Evolutionary conservation across 2,113 vertebrate species (phyloP).

Genomic region (Pipra filicauda): DNA sequence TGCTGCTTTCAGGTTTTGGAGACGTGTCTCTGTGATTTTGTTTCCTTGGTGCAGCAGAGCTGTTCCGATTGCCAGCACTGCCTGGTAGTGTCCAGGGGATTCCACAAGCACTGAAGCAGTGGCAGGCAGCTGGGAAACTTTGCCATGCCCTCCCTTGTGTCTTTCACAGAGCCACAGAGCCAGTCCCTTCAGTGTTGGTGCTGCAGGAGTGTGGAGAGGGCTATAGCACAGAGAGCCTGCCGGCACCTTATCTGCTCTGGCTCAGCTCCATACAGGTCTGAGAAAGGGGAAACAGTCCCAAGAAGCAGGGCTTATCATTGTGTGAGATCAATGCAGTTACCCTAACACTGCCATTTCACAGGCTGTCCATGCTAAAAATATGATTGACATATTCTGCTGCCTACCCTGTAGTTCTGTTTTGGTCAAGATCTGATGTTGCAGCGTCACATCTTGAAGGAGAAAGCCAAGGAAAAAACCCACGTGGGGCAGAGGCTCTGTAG

Average conservation of each 20-base stretch:
- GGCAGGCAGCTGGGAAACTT: not conserved
- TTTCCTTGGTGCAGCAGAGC: not conserved
- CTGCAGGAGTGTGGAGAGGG: rapidly evolving
- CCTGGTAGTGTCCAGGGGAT: rapidly evolving
- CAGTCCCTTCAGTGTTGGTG: not conserved
- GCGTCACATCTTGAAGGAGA: not conserved
- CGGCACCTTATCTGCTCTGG: rapidly evolving
- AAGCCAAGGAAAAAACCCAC: not conserved
- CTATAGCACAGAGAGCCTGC: not conserved
- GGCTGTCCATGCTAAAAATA: not conserved
- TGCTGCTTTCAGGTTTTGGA: not conserved
- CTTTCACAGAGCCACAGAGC: not conserved
- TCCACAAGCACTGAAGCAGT: not conserved
- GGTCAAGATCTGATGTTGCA: not conserved
- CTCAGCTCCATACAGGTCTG: rapidly evolving
- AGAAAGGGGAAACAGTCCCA: not conserved
- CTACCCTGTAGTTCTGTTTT: not conserved
- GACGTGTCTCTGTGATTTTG: not conserved
- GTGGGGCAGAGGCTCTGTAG: not conserved
- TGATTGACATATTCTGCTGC: not conserved
- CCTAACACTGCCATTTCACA: not conserved
- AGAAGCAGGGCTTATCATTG: not conserved
- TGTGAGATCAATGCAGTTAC: not conserved
- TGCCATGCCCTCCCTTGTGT: not conserved
- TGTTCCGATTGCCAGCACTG: rapidly evolving